Evolutionary conservation across 2,888 invertebrate species (phyloP).

Genomic region (Willowsia nigromaculata): DNA sequence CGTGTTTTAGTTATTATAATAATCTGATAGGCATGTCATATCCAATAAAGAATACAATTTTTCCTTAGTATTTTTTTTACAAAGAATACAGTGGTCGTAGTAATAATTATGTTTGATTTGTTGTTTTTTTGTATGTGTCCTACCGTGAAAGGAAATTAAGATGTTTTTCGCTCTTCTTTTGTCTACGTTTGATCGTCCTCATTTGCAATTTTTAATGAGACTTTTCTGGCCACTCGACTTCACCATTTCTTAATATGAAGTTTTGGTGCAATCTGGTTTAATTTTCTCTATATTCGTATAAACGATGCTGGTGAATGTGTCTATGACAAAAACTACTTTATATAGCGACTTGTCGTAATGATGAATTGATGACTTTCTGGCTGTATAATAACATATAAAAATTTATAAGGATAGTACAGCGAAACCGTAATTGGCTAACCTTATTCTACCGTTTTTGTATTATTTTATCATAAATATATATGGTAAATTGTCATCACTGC

Average conservation of each 20-base stretch:
- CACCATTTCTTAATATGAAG: background rate
- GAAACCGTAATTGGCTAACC: background rate
- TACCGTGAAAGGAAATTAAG: conserved; percentile 10
- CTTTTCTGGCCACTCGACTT: background rate
- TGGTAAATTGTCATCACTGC: background rate
- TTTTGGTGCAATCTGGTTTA: background rate
- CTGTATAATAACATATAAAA: background rate
- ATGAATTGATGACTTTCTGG: background rate
- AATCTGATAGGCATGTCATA: background rate
- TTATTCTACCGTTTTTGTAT: background rate
- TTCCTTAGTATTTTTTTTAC: background rate
- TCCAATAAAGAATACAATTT: background rate
- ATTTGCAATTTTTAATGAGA: conserved; percentile 24
- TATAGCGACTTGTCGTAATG: background rate
- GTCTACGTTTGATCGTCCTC: conserved; percentile 27
- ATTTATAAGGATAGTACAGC: background rate
- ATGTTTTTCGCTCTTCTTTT: background rate
- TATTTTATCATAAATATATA: background rate
- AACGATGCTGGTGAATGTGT: background rate
- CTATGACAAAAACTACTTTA: background rate
- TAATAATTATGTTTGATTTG: background rate
- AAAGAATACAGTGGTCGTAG: background rate
- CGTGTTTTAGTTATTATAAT: conserved; percentile 5
- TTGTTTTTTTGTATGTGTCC: background rate
- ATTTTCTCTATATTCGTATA: background rate